Evolutionary conservation across 2,113 vertebrate genomes (phyloP).

Genomic region (Coreoperca whiteheadi): DNA sequence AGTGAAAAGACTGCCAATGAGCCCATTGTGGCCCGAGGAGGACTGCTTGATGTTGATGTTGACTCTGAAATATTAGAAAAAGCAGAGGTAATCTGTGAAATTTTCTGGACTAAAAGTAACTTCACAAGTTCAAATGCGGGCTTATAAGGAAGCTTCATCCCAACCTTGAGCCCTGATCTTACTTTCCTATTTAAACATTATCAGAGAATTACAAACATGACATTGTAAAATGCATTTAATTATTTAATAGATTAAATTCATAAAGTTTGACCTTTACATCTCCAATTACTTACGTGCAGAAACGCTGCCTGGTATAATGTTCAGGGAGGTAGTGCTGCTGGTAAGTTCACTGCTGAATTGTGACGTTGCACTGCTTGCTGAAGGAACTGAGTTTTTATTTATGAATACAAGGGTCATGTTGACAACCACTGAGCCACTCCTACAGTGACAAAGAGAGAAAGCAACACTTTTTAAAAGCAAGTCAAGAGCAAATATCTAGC

Average conservation of each 20-base stretch:
- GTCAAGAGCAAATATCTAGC: neutral
- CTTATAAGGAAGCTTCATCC: neutral
- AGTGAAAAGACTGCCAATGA: slow-evolving; percentile 52
- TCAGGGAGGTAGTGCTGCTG: no score
- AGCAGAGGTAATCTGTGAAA: neutral
- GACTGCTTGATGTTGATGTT: slow-evolving; percentile 46
- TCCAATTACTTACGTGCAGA: neutral
- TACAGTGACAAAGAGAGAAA: slow-evolving; percentile 25
- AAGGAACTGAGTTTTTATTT: slow-evolving; percentile 30
- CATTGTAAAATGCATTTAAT: neutral
- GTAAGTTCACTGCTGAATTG: no score
- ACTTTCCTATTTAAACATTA: neutral
- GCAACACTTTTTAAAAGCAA: neutral
- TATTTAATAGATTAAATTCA: neutral
- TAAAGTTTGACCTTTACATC: no score
- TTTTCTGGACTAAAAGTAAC: neutral
- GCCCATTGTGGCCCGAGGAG: slow-evolving; percentile 15
- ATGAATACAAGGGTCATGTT: no score
- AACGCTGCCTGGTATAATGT: no score
- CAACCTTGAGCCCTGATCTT: neutral
- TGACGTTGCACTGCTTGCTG: neutral
- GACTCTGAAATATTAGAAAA: slow-evolving; percentile 58
- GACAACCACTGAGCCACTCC: slow-evolving; percentile 58
- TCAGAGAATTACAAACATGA: neutral
- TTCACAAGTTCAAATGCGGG: neutral